Evolutionary conservation across 2,113 vertebrate genomes (phyloP), one percentile per base, ranked within the genome.

Genomic region (Puma concolor): DNA sequence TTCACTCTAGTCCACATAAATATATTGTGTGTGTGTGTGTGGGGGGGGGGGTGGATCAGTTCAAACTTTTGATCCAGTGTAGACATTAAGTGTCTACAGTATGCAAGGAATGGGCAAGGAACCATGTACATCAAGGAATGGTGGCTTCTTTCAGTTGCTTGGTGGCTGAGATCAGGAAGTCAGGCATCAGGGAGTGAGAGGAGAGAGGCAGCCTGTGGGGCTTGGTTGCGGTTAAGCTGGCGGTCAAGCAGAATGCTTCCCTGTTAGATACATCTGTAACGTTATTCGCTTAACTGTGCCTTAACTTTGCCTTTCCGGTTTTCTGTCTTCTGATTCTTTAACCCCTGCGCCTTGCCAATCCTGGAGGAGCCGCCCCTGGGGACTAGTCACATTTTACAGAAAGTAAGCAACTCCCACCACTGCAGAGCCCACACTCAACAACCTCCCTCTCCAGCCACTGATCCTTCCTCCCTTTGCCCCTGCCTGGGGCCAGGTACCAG

Each of bases 241-340:
- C 33, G 7, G 27, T 29, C 2, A 7, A 6, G 8, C 8, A 4
- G 15, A 52, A n/a, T 6, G 13, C 31, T 0, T 81, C 48, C 11
- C 6, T 10, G n/a, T 10, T 16, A 4, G 48, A 7, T 1, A 16
- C n/a, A 2, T 23, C 11, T 9, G 29, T 12, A 16, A 36, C 2
- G 15, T 6, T 1, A 12, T 10, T 33, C 5, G 4, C 31, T 57
- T 57, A 12, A 36, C 33, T 15, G 1, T 4, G 3, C 13, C 9
- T 25, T 31, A 29, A 23, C 13, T 27, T 5, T 0, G 21, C 23
- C 29, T 64, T 87, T 41, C 77, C 44, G 36, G 21, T 71, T 36
- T 54, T 57, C 72, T 4, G n/a, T 27, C 19, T 72, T 50, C 11
- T 27, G n/a, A 48, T 13, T 12, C 88, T 72, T 21, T 76, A 3